Evolutionary conservation across 2,888 invertebrate genomes (phyloP).

Genomic region (Gymnoscelis rufifasciata): DNA sequence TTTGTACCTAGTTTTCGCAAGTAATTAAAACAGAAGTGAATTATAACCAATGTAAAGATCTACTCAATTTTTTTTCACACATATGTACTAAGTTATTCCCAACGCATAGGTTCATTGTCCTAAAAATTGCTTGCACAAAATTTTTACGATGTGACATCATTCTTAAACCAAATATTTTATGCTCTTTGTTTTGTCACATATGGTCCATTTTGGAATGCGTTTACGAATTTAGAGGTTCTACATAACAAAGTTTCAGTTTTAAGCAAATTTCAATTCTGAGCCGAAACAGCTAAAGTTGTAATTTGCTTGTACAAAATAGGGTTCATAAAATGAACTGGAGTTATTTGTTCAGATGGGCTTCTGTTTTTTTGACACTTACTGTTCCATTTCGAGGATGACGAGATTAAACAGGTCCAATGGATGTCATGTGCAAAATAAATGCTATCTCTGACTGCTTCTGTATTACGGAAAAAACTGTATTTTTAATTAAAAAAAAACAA

Average conservation of each 20-base stretch:
- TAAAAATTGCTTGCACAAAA: slow-evolving; percentile 39
- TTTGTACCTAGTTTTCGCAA: slow-evolving; percentile 13
- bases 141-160: slow-evolving; percentile 13
- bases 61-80: slow-evolving; percentile 32
- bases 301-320: slow-evolving; percentile 4
- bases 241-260: no score
- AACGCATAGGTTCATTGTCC: slow-evolving; percentile 47
- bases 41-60: slow-evolving; percentile 14
- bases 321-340: slow-evolving; percentile 22
- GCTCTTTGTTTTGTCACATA: slow-evolving; percentile 3
- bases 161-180: slow-evolving; percentile 1
- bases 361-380: slow-evolving; percentile 38
- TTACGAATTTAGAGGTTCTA: neutral
- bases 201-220: slow-evolving; percentile 4
- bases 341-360: slow-evolving; percentile 50
- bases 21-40: slow-evolving; percentile 18
- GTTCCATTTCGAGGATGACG: slow-evolving; percentile 31
- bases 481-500: no score
- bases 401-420: slow-evolving; percentile 31
- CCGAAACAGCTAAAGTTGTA: neutral
- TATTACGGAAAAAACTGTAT: neutral
- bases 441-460: slow-evolving; percentile 13
- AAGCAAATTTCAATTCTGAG: neutral
- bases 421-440: slow-evolving; percentile 11
- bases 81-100: slow-evolving; percentile 32